Evolutionary conservation across 2,888 invertebrate genomes (phyloP).

Genomic region (Leptopilina myrica): DNA sequence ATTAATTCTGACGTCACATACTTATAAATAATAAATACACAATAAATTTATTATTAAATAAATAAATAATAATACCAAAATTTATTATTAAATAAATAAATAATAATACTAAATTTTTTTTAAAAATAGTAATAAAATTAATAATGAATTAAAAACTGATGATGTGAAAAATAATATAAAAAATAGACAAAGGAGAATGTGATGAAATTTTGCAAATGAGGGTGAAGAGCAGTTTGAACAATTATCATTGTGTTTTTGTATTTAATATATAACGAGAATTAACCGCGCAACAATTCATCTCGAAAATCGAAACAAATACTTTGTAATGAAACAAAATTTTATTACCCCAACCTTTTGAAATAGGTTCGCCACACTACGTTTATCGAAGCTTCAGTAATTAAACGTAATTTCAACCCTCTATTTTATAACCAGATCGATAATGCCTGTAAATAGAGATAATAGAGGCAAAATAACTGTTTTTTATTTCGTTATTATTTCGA

Average conservation of each 20-base stretch:
- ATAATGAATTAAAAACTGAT: not conserved
- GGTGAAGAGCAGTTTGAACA: slow-evolving; percentile 2
- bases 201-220: not conserved
- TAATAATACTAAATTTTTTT: too few relatives aligned
- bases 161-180: not conserved
- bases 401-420: slow-evolving; percentile 23
- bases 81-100: too few relatives aligned
- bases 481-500: not conserved
- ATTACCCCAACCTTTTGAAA: slow-evolving; percentile 18
- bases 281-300: not conserved
- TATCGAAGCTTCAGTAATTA: slow-evolving; percentile 29
- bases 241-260: not conserved
- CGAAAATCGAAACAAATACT: not conserved
- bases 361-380: not conserved
- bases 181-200: not conserved
- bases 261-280: not conserved
- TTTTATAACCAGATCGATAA: slow-evolving; percentile 8
- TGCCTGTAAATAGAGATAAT: not conserved
- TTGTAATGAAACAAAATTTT: slow-evolving; percentile 33
- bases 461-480: not conserved
- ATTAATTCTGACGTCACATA: too few relatives aligned
- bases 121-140: too few relatives aligned
- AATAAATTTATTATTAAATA: too few relatives aligned
- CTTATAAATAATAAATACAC: too few relatives aligned
- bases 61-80: too few relatives aligned